Evolutionary conservation across 2,113 vertebrate genomes (phyloP), one percentile per base, ranked within the genome.

Genomic region (Pipa parva): DNA sequence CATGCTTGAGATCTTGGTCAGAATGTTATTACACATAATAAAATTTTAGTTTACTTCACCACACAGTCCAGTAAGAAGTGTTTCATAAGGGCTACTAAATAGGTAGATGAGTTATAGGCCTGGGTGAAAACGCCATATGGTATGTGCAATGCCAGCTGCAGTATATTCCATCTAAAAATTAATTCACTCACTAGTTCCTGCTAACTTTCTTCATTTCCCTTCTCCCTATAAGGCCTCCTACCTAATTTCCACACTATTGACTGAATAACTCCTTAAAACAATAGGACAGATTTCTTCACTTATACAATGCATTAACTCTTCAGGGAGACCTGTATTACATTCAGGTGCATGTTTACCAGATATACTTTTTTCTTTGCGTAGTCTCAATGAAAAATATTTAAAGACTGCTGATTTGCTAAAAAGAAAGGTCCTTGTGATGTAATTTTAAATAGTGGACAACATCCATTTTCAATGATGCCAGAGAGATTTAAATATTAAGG

Each of bases 11-110:
- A 61, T 59, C 66, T 70, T 61, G 66, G 66, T 70, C 57, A 54
- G 57, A 70, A 70, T 54, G 66, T 70, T 70, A 70, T 70, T 70
- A 61, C 66, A 70, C 66, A 60, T 61, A 61, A 70, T 70, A 70
- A 70, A 70, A 58, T 59, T 61, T 61, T 70, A 59, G 66, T 70
- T 70, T 70, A 70, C 66, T 70, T 70, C 66, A 54, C 66, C 58
- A 52, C 66, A 70, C 66, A 70, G 66, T 70, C 66, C 66, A 61
- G 58, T 70, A 61, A 70, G 66, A 70, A 61, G 66, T 70, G 66
- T 70, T 70, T 70, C 66, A 70, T 70, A 70, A 70, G 66, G 66
- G 66, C 48, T 70, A 61, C 66, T 70, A 70, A 70, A 70, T 61
- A 70, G 58, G 66, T 70, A 52, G 58, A 70, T 60, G 66, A 70